phyloP scores from a whole-genome alignment of 2,888 invertebrate genomes.

The Zygaena filipendulae region DNA sequence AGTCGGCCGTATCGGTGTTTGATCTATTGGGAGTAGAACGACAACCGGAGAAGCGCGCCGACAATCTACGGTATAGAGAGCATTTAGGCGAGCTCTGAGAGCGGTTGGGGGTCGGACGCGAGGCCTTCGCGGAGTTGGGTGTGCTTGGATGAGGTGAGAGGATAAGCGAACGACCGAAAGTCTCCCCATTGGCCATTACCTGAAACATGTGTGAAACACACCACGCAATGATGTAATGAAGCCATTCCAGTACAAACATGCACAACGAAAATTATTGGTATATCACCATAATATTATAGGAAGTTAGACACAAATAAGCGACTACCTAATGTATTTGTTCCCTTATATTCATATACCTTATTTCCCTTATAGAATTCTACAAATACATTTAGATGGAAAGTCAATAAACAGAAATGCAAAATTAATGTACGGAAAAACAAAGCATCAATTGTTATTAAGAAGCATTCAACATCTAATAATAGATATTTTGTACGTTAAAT shows the following conservation, averaged over 20 bases:
- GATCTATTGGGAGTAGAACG: conserved; percentile 32
- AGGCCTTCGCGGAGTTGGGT: conserved; percentile 39
- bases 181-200: conserved; percentile 76
- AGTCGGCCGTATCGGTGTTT: conserved; percentile 20
- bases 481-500: too few relatives aligned
- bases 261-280: conserved; percentile 48
- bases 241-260: conserved; percentile 67
- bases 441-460: too few relatives aligned
- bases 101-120: conserved; percentile 44
- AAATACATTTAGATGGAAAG: too few relatives aligned
- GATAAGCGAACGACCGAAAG: conserved; percentile 73
- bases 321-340: conserved; percentile 23
- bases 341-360: not conserved
- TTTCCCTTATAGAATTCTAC: too few relatives aligned
- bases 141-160: conserved; percentile 56
- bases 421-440: too few relatives aligned
- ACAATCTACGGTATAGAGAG: conserved; percentile 56
- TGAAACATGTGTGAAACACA: conserved; percentile 74
- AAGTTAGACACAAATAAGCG: conserved; percentile 48
- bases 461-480: too few relatives aligned
- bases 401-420: too few relatives aligned
- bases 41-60: conserved; percentile 55
- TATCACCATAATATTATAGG: conserved; percentile 36
- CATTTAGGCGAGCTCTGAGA: conserved; percentile 58
- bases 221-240: conserved; percentile 70